Evolutionary conservation across 2,888 invertebrate species (phyloP), one percentile per base, ranked within the genome.

Genomic region (Andrena bicolor): DNA sequence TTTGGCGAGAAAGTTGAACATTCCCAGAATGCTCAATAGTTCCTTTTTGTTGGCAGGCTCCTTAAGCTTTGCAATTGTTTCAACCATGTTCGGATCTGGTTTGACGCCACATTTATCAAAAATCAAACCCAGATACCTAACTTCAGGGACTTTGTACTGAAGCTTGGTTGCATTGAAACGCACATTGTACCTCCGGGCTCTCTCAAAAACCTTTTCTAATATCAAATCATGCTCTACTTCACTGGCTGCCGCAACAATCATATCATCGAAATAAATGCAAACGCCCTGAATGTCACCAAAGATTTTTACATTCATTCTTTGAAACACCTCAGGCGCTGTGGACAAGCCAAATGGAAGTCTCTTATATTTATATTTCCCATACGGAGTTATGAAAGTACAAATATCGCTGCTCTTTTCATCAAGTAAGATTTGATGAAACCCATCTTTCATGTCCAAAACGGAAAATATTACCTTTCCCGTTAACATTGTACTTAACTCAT

Each of bases 341-440:
- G 49, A 49, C n/a, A 49, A n/a, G n/a, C n/a, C 49, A 49, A 49
- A 49, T n/a, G 49, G 49, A n/a, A 49, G n/a, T n/a, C 49, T n/a
- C n/a, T 6, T 49, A 6, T 49, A 49, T 49, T 49, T 49, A 49
- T 49, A 49, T 7, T 49, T 49, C 1, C 49, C 49, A 49, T n/a
- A n/a, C 7, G n/a, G 49, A 0, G 49, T 49, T 49, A 49, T 49
- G n/a, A 49, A 49, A 6, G 49, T n/a, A 2, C 49, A 49, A 16
- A 49, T n/a, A 0, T 49, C 49, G 4, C 6, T n/a, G 7, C 49
- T 49, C 49, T 49, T 0, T 49, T 49, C n/a, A 2, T 5, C n/a
- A n/a, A 49, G n/a, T n/a, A 0, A 7, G 16, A 49, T 7, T 0
- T 49, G 49, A 49, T 49, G 49, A 49, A 49, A 49, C 6, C 49